Base-by-base conservation (phyloP, 2,888 invertebrate genomes). In the Clunio marinus region DNA sequence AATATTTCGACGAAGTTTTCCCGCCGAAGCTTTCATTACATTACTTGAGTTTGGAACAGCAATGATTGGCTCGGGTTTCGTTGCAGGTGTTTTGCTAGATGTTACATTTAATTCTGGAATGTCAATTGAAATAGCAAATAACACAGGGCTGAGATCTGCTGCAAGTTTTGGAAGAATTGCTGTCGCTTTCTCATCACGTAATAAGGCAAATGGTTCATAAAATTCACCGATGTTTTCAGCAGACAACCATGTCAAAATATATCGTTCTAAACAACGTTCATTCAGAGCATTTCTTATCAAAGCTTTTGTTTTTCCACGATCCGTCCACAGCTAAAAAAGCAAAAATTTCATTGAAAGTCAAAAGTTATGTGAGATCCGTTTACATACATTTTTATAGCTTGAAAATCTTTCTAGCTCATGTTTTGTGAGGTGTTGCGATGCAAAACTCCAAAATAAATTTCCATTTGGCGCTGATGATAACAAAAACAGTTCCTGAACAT, bases 71-170 rank as follows among this genome's bases (percentile, higher is more conserved):
- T 91, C 85, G 62, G 82, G 75, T 77, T 80, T 80, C 70, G 70
- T 73, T 35, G 77, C 77, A 71, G 75, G 78, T 73, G 80, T 82
- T 74, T 74, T 81, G 69, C 75, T 77, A 75, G 78, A 82, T 70
- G 71, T 76, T 73, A 84, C 82, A 78, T 89, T 91, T 69, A 93
- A 81, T 75, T 92, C 91, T 27, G 87, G 82, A 77, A 91, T 91
- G 80, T 96, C 95, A 70, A 96, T 90, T 74, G 87, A 89, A 75
- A 96, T 86, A 22, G 97, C 96, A 81, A 97, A 97, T 71, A 96
- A 82, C 75, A 96, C 89, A 66, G 93, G 88, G 72, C 88, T 89
- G 76, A 97, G 83, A 71, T 91, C 92, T 90, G 75, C 88, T 68
- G 95, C 89, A 81, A 94, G 87, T 75, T 88, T 89, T 17, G 95